Percentiles rank a stretch among this genome's conserved stretches.
phyloP scores from a whole-genome alignment of 2,797 vertebrate species.

The Enteromius anoplus region DNA sequence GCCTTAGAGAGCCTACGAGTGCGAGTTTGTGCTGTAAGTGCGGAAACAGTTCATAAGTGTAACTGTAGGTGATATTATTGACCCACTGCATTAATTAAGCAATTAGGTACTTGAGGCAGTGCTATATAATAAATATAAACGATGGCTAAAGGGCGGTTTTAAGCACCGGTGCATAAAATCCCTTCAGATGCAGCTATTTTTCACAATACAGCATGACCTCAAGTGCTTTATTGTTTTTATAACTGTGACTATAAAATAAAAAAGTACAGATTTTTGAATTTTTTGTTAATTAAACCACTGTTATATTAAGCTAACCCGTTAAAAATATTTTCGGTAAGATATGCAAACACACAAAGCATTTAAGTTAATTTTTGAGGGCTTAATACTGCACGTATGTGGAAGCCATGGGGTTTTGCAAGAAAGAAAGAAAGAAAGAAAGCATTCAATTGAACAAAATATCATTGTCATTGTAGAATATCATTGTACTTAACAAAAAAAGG shows the following conservation, averaged over 20 bases:
- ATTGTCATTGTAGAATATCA: too few relatives aligned
- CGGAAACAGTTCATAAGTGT: background rate
- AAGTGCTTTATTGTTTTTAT: background rate
- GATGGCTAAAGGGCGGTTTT: background rate
- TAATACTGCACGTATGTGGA: background rate
- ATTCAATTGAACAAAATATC: too few relatives aligned
- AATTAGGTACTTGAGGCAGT: constrained; percentile 1
- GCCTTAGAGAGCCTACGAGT: background rate
- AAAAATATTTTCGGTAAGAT: background rate
- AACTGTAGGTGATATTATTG: constrained; percentile 10
- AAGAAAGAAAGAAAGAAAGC: background rate
- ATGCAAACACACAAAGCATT: background rate
- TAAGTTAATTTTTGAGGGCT: background rate
- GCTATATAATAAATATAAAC: constrained; percentile 16
- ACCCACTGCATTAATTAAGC: constrained; percentile 27
- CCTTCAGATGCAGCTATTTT: background rate
- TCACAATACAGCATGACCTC: background rate
- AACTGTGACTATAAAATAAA: background rate
- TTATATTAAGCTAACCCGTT: too few relatives aligned
- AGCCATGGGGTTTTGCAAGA: background rate
- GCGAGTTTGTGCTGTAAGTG: background rate
- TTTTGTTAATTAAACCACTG: background rate
- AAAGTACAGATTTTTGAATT: background rate
- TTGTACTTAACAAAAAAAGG: too few relatives aligned
- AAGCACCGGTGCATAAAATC: background rate